Evolutionary conservation across 2,888 invertebrate genomes (phyloP).

Genomic region (Gandaritis pyraliata): DNA sequence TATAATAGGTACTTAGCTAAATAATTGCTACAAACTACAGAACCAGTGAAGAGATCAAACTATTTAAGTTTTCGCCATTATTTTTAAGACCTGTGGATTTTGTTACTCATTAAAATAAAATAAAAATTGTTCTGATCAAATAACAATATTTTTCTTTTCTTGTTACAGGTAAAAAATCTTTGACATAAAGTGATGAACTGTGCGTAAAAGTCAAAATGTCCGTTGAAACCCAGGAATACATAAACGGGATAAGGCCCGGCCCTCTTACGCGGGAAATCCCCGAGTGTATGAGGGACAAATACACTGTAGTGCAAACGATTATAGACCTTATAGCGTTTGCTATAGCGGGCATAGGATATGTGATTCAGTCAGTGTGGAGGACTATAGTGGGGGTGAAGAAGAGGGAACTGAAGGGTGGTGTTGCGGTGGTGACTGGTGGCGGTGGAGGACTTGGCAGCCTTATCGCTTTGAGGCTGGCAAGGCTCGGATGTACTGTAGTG

Average conservation of each 20-base stretch:
- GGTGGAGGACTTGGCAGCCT: constrained; percentile 94
- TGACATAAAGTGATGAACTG: constrained; percentile 57
- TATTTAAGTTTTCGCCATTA: no score
- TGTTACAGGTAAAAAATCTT: constrained; percentile 51
- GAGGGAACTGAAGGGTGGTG: constrained; percentile 89
- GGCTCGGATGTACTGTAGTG: constrained; percentile 91
- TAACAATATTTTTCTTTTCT: constrained; percentile 26
- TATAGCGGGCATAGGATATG: constrained; percentile 73
- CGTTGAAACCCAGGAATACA: constrained; percentile 71
- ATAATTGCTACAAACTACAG: no score
- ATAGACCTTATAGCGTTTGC: constrained; percentile 84
- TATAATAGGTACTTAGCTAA: no score
- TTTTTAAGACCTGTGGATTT: no score
- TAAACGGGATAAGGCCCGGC: constrained; percentile 73
- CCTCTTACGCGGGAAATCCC: constrained; percentile 78
- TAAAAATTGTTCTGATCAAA: background rate
- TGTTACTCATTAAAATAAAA: no score
- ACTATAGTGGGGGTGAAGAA: constrained; percentile 86
- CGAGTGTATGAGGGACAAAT: constrained; percentile 78
- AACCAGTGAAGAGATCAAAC: no score
- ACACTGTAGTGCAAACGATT: constrained; percentile 80
- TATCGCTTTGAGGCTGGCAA: constrained; percentile 89
- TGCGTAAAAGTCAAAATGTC: constrained; percentile 58
- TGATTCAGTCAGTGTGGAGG: constrained; percentile 84
- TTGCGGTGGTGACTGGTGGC: constrained; percentile 95